Percentiles rank a stretch among this genome's conserved stretches.
These are phyloP conservation scores for Polylopha cassiicola DNA, from an alignment of 2,888 invertebrate species.

Conservation along the genomic window DNA sequence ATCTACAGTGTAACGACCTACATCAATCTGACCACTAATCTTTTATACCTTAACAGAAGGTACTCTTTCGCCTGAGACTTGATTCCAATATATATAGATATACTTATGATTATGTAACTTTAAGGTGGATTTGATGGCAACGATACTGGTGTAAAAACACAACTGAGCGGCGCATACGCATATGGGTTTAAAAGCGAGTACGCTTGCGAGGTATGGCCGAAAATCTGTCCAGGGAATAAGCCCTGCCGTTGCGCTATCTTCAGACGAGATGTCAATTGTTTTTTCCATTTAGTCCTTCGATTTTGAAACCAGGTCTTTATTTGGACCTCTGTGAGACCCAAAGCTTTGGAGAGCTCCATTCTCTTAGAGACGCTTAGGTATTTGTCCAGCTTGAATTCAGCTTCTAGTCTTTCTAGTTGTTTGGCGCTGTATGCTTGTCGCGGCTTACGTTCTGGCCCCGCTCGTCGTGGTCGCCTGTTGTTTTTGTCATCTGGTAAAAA, in stretches of 20 bases:
- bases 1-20: too few species aligned
- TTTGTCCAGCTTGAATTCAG: constrained; percentile 96
- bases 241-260: constrained; percentile 94
- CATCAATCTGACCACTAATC: too few species aligned
- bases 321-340: constrained; percentile 95
- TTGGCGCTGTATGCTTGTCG: constrained; percentile 97
- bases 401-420: constrained; percentile 93
- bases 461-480: constrained; percentile 87
- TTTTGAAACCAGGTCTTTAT: constrained; percentile 99
- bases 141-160: constrained; percentile 76
- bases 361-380: constrained; percentile 97
- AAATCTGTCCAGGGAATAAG: constrained; percentile 82
- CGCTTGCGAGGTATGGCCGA: constrained; percentile 77
- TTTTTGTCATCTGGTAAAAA: constrained; percentile 84
- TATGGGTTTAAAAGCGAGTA: constrained; percentile 81
- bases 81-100: too few species aligned
- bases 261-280: constrained; percentile 92
- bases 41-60: too few species aligned
- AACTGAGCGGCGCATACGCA: constrained; percentile 78
- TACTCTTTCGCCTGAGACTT: too few species aligned
- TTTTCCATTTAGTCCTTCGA: constrained; percentile 97
- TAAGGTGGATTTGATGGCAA: constrained; percentile 63
- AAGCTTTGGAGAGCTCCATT: constrained; percentile 92
- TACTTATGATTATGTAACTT: constrained; percentile 3
- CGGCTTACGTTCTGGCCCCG: constrained; percentile 94